Evolutionary conservation across 2,888 invertebrate genomes (phyloP).

Genomic region (Cephus pygmeus): DNA sequence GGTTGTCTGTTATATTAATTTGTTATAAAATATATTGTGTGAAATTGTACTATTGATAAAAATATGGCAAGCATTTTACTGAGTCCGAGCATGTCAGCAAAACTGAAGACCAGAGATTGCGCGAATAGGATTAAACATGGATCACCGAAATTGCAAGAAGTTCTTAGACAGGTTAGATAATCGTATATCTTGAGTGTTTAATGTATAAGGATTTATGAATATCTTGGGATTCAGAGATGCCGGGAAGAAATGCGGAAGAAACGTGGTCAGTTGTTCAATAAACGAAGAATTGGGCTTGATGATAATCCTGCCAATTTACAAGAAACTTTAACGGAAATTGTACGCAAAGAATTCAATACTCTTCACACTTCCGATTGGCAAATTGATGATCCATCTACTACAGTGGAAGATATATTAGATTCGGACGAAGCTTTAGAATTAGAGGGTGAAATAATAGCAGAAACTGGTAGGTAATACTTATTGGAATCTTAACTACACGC

Average conservation of each 20-base stretch:
- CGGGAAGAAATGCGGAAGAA: constrained; percentile 54
- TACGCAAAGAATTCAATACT: constrained; percentile 52
- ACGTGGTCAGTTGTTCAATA: constrained; percentile 50
- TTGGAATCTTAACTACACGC: background rate
- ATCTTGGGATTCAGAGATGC: constrained; percentile 44
- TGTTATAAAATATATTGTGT: background rate
- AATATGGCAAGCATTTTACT: constrained; percentile 39
- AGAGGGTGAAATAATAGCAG: constrained; percentile 46
- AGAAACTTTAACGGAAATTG: constrained; percentile 46
- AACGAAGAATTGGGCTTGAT: constrained; percentile 41
- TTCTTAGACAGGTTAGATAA: constrained; percentile 60
- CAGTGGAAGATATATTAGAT: constrained; percentile 28
- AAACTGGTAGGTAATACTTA: constrained; percentile 45
- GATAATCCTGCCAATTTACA: constrained; percentile 35
- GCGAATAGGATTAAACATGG: constrained; percentile 53
- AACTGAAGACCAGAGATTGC: constrained; percentile 45
- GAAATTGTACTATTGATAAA: background rate
- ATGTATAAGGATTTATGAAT: background rate
- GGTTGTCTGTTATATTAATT: background rate
- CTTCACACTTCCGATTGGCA: constrained; percentile 35
- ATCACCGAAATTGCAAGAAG: constrained; percentile 61
- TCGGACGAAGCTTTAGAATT: constrained; percentile 48
- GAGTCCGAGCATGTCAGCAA: constrained; percentile 40
- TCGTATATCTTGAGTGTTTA: background rate
- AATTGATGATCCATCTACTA: constrained; percentile 11